phyloP scores from a whole-genome alignment of 2,113 vertebrate genomes.

The Stictonetta naevosa region DNA sequence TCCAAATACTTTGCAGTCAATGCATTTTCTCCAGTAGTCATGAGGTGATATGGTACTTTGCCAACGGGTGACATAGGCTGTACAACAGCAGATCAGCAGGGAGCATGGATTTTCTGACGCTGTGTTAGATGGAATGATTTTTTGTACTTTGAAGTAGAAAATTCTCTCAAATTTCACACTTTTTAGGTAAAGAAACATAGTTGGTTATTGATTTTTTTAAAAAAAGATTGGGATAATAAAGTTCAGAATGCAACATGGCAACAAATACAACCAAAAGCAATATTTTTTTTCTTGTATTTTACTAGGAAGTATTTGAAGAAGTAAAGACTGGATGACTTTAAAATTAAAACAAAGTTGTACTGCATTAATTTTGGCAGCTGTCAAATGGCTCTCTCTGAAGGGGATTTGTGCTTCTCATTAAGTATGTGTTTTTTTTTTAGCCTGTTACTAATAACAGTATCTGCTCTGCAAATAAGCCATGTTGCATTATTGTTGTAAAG shows the following conservation, averaged over 20 bases:
- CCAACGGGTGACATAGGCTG: constrained; percentile 34
- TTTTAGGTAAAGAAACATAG: constrained; percentile 52
- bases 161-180: constrained; percentile 57
- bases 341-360: background rate
- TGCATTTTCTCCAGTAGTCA: constrained; percentile 51
- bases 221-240: constrained; percentile 29
- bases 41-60: constrained; percentile 50
- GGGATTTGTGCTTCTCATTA: constrained; percentile 1
- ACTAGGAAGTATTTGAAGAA: background rate
- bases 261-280: background rate
- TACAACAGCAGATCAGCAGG: constrained; percentile 29
- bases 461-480: background rate
- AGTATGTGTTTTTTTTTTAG: constrained; percentile 7
- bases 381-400: background rate
- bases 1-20: constrained; percentile 51
- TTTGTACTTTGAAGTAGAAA: constrained; percentile 61
- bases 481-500: background rate
- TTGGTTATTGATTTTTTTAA: constrained; percentile 18
- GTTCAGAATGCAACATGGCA: background rate
- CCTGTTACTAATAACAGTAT: background rate
- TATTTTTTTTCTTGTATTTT: background rate
- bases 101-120: constrained; percentile 55
- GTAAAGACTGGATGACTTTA: background rate
- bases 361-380: background rate
- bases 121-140: constrained; percentile 61